phyloP scores from a whole-genome alignment of 2,113 vertebrate species.

The Barnardius zonarius region DNA sequence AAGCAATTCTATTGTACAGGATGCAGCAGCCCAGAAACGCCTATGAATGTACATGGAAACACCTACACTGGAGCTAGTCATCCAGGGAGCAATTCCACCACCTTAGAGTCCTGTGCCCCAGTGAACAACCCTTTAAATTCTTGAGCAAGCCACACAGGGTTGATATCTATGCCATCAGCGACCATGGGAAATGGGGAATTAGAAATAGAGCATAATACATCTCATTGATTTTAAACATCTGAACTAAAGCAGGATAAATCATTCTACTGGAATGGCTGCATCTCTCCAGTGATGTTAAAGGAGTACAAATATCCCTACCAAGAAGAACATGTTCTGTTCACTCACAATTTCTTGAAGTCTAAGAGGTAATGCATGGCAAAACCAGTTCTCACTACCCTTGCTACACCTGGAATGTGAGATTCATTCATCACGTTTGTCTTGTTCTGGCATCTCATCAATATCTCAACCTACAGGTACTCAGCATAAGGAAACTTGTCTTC shows the following conservation, averaged over 20 bases:
- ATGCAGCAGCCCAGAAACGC: background rate
- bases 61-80: background rate
- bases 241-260: background rate
- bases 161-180: background rate
- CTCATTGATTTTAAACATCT: background rate
- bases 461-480: background rate
- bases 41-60: background rate
- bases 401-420: background rate
- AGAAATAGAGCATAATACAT: background rate
- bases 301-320: background rate
- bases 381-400: background rate
- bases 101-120: background rate
- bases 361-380: background rate
- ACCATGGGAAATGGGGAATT: background rate
- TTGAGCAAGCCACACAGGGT: background rate
- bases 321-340: background rate
- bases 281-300: background rate
- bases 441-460: background rate
- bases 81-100: background rate
- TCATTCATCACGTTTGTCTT: background rate
- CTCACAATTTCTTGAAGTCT: background rate
- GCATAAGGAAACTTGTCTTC: background rate
- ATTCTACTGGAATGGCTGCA: background rate
- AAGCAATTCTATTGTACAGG: background rate
- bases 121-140: background rate